These are phyloP conservation scores for Masnerella sp. DNA, from an alignment of 2,888 invertebrate genomes.

Conservation along the genomic window DNA sequence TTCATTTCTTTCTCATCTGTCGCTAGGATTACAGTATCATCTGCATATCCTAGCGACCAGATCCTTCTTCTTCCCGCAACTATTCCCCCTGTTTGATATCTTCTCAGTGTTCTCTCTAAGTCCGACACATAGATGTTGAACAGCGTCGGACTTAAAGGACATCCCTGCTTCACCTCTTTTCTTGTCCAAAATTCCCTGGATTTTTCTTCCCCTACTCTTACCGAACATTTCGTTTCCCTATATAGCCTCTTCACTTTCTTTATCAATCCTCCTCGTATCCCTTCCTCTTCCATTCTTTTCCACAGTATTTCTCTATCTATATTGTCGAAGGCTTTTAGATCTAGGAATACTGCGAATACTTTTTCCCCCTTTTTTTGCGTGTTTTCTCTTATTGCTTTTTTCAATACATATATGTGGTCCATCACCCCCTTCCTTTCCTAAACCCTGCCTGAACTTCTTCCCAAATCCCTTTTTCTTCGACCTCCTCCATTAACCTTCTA, in stretches of 20 bases:
- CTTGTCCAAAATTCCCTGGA: slow-evolving; percentile 1
- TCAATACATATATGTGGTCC: slow-evolving; percentile 13
- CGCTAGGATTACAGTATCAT: slow-evolving; percentile 13
- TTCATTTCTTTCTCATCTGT: slow-evolving; percentile 1
- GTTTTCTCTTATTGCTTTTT: neutral
- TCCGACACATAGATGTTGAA: slow-evolving; percentile 9
- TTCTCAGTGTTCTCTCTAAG: neutral
- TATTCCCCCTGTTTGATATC: neutral
- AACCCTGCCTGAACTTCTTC: slow-evolving; percentile 2
- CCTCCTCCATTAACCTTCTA: neutral
- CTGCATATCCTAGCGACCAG: neutral
- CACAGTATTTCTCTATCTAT: slow-evolving; percentile 5
- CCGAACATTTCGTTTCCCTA: slow-evolving; percentile 3
- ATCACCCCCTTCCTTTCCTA: slow-evolving; percentile 7
- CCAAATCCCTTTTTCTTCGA: neutral
- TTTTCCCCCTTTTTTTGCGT: neutral
- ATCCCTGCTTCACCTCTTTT: slow-evolving; percentile 17
- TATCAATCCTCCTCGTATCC: neutral
- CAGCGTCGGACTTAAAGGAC: slow-evolving; percentile 3
- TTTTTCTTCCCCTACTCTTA: neutral
- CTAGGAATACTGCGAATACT: slow-evolving; percentile 1
- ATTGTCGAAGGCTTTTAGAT: slow-evolving; percentile 12
- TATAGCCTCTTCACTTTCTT: slow-evolving; percentile 1
- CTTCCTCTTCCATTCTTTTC: slow-evolving; percentile 4
- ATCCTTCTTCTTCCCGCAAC: neutral